Evolutionary conservation across 2,113 vertebrate genomes (phyloP).

Genomic region (Leptocoma aspasia): DNA sequence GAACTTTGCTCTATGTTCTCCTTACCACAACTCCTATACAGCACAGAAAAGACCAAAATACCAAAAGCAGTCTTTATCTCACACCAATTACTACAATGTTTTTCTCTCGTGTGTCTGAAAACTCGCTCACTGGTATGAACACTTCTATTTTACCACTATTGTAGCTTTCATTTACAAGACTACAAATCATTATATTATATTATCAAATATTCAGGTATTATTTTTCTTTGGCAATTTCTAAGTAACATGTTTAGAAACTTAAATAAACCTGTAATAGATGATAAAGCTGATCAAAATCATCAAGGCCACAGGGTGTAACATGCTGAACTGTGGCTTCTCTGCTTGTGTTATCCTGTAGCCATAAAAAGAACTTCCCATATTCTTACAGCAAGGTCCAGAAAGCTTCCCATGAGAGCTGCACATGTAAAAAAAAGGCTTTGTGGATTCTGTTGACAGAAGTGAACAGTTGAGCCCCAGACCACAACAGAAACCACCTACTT

Average conservation of each 20-base stretch:
- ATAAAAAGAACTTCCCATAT: not conserved
- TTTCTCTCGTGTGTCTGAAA: not conserved
- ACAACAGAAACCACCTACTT: not conserved
- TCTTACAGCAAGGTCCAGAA: not conserved
- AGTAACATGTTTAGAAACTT: not conserved
- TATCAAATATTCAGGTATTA: not conserved
- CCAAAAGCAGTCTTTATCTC: not conserved
- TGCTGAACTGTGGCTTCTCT: not conserved
- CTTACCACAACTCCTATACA: not conserved
- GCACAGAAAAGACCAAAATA: not conserved
- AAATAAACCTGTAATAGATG: not conserved
- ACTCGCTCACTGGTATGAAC: not conserved
- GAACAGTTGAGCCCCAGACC: not conserved
- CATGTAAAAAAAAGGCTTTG: not conserved
- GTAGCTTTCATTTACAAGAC: not conserved
- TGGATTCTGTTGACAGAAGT: not conserved
- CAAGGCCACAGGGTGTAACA: not conserved
- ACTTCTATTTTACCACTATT: not conserved
- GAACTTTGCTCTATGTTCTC: not conserved
- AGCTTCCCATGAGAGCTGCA: not conserved
- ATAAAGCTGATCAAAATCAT: not conserved
- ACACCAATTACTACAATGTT: not conserved
- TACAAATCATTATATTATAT: too few relatives aligned
- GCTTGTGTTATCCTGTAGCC: rapidly evolving
- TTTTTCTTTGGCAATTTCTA: not conserved